These are phyloP conservation scores for Zaprionus inermis DNA, from an alignment of 1,140 invertebrate species.

Conservation along the genomic window DNA sequence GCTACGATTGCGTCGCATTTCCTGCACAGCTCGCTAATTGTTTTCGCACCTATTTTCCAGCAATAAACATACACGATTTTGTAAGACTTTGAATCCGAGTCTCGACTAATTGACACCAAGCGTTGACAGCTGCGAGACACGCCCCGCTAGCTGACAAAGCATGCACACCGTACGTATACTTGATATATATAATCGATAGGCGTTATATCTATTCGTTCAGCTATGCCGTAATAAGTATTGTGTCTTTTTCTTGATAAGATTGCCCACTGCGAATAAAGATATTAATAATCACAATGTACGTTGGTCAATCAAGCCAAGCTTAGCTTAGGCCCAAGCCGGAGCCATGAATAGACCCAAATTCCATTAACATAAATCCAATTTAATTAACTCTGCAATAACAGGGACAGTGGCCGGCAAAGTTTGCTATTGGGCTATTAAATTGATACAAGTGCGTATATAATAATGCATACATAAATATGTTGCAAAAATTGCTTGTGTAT, in stretches of 20 bases:
- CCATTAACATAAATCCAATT: conserved; percentile 64
- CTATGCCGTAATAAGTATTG: conserved; percentile 1
- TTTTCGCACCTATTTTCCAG: conserved; percentile 35
- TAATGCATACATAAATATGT: not conserved
- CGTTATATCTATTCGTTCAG: conserved; percentile 31
- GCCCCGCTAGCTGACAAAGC: conserved; percentile 34
- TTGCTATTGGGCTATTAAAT: conserved; percentile 28
- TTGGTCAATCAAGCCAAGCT: conserved; percentile 49
- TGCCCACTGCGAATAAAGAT: conserved; percentile 10
- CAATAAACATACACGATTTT: conserved; percentile 25
- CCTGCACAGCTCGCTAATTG: conserved; percentile 38
- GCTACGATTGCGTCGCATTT: conserved; percentile 21
- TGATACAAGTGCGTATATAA: conserved; percentile 19
- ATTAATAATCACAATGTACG: conserved; percentile 26
- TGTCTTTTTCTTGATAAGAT: conserved; percentile 45
- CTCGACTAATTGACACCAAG: conserved; percentile 55
- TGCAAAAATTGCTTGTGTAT: conserved; percentile 2
- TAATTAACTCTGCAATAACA: conserved; percentile 54
- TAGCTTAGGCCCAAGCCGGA: conserved; percentile 16
- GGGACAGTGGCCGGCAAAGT: conserved; percentile 24
- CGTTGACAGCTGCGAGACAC: conserved; percentile 14
- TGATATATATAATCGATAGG: conserved; percentile 15
- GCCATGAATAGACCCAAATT: conserved; percentile 27
- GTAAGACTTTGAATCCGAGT: conserved; percentile 32
- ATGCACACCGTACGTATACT: conserved; percentile 5